Base-by-base conservation (phyloP, 2,113 vertebrate species). In the Hepsetus odoe region DNA sequence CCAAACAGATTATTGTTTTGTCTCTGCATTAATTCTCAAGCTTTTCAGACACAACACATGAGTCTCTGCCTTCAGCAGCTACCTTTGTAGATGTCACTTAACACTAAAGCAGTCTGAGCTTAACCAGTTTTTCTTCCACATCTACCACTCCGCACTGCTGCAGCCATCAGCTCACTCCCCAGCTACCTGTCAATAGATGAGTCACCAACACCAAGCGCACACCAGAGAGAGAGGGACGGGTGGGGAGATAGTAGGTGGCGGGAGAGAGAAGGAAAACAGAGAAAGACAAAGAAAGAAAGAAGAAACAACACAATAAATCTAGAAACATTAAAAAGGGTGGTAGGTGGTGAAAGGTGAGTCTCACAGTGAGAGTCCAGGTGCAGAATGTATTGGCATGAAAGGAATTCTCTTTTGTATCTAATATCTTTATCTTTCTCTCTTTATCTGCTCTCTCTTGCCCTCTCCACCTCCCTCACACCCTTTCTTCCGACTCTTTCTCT, bases 301-400 rank as follows among this genome's bases (percentile, higher is more conserved):
- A 30, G 55, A 44, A 77, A 74, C n/a, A 14, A 20, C 46, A n/a
- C 30, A 72, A 64, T 53, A 76, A 46, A 32, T 49, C 62, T 61
- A 42, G 81, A 85, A 82, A 78, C n/a, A n/a, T n/a, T n/a, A 82
- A 55, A 86, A 82, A 85, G 82, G 72, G 71, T 24, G 64, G 13
- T n/a, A n/a, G n/a, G n/a, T 59, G 66, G 69, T 74, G 55, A 78
- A 78, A 51, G 32, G n/a, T 49, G 67, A 72, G 10, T 56, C 58
- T 12, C 24, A 46, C 11, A 22, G 61, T 40, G 49, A n/a, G 9
- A 33, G 33, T 67, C 32, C 32, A 58, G 59, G 26, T 14, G 44
- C 56, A 51, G 61, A 32, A 53, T 56, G 38, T 12, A 28, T n/a
- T n/a, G n/a, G n/a, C n/a, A n/a, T n/a, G n/a, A n/a, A n/a, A n/a